These are phyloP conservation scores for Tretioscincus oriximinensis DNA, from an alignment of 2,113 vertebrate species.

Conservation along the genomic window DNA sequence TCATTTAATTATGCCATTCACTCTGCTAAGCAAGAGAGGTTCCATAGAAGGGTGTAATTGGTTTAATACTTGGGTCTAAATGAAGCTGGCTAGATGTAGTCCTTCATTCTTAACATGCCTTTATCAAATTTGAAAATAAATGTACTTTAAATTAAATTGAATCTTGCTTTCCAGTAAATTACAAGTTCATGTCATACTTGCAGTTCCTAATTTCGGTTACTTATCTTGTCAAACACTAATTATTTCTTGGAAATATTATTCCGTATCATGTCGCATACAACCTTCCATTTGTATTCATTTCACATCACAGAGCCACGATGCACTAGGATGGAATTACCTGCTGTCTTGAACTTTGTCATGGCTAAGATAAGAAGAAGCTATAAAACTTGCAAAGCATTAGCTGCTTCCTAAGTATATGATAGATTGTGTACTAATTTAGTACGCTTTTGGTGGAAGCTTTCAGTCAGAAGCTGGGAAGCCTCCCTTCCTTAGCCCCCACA, in stretches of 20 bases:
- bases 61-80: not conserved
- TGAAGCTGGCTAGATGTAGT: not conserved
- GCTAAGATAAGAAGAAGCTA: not conserved
- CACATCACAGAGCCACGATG: not conserved
- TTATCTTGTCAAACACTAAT: not conserved
- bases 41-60: not conserved
- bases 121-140: slow-evolving; percentile 12
- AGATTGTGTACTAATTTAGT: not conserved
- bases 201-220: not conserved
- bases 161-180: slow-evolving; percentile 12
- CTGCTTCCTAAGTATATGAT: not conserved
- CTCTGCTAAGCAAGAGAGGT: not conserved
- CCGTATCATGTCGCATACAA: not conserved
- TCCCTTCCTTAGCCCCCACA: too few relatives aligned
- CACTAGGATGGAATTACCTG: not conserved
- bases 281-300: not conserved
- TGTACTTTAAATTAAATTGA: not conserved
- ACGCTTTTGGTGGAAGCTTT: too few relatives aligned
- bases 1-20: too few relatives aligned
- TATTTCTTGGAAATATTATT: not conserved
- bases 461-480: too few relatives aligned
- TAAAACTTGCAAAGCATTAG: not conserved
- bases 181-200: not conserved
- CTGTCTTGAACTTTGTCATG: not conserved
- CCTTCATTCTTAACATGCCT: not conserved